Conservation (phyloP, 1,140 invertebrate species). For the Euwallacea fornicatus region DNA sequence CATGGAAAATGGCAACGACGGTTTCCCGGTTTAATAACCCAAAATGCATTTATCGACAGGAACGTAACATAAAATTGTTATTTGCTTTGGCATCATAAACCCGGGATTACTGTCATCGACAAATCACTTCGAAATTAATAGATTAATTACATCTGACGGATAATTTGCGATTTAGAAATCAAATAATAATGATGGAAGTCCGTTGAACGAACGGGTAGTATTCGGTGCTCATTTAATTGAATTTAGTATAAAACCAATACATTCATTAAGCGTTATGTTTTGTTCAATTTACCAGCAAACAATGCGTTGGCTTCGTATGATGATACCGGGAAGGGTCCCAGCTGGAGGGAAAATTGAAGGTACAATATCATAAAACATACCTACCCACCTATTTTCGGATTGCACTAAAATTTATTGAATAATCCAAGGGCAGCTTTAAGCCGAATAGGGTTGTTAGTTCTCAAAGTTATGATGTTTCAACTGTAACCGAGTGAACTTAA, state of each 20-base stretch:
- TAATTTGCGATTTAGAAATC: constrained; percentile 4
- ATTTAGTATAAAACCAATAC: background rate
- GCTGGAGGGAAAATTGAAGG: too few species aligned
- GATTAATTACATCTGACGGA: constrained; percentile 1
- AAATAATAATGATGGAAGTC: background rate
- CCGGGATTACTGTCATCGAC: background rate
- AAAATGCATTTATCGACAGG: too few species aligned
- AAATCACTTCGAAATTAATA: background rate
- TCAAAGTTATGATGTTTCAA: constrained; percentile 13
- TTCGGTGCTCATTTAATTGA: constrained; percentile 1
- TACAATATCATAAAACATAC: too few species aligned
- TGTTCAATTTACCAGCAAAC: too few species aligned
- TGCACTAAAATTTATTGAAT: background rate
- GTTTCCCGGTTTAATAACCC: too few species aligned
- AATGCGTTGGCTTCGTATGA: too few species aligned
- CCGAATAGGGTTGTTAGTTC: background rate
- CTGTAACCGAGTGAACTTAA: constrained; percentile 28
- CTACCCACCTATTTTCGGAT: background rate
- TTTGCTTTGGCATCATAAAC: background rate
- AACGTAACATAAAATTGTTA: background rate
- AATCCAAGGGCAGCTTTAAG: background rate
- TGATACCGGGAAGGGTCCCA: too few species aligned
- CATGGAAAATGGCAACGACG: background rate
- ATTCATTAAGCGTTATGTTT: too few species aligned
- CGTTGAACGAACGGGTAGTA: background rate